Conservation (phyloP, 2,113 vertebrate genomes). For the Tetrax tetrax region DNA sequence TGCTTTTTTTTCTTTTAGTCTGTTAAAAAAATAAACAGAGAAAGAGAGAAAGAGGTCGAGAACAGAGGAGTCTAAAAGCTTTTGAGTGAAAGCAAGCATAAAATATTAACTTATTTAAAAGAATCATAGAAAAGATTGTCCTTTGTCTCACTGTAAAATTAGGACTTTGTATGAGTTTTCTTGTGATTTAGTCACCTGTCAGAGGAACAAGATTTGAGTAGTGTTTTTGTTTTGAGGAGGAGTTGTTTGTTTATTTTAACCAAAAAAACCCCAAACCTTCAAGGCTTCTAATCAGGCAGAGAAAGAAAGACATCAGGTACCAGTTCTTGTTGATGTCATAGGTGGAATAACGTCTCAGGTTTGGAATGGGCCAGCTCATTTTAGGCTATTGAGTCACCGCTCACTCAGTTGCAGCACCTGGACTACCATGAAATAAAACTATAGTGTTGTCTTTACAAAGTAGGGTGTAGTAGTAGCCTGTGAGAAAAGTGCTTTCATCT, state of each 20-base stretch:
- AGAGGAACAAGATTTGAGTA: neutral
- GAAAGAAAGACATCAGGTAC: neutral
- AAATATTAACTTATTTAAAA: neutral
- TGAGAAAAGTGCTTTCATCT: neutral
- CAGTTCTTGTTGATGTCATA: neutral
- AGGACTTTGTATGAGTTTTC: neutral
- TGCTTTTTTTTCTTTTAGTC: neutral
- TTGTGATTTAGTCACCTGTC: neutral
- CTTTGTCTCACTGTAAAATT: neutral
- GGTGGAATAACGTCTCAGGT: neutral
- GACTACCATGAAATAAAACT: neutral
- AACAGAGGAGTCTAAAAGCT: neutral
- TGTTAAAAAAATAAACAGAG: neutral
- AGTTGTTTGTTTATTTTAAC: neutral
- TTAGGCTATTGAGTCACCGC: neutral
- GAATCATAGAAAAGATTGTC: neutral
- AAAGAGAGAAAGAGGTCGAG: neutral
- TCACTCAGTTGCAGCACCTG: neutral
- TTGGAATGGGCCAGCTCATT: neutral
- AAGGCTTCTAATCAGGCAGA: neutral
- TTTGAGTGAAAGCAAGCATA: neutral
- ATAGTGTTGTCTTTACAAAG: neutral
- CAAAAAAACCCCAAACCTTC: neutral
- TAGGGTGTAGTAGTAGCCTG: neutral
- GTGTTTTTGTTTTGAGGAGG: neutral